A percentile compares a stretch with the other conserved stretches of the same genome.
phyloP scores from a whole-genome alignment of 30 jellyfish, hydroid and myxozoan species.

The Morbakka virulenta region DNA sequence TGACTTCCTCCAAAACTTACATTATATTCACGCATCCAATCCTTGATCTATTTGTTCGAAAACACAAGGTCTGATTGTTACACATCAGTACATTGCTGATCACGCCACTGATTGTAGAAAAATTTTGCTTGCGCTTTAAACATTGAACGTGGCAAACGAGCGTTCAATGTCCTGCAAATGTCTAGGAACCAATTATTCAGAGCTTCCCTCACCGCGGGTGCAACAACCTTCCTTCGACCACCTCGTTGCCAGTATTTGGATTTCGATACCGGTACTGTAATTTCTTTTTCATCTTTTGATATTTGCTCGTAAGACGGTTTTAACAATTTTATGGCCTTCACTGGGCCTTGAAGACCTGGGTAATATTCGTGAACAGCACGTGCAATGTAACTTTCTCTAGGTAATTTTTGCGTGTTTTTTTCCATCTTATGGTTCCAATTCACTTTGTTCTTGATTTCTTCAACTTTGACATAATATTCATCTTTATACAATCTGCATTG shows the following conservation, averaged over 20 bases:
- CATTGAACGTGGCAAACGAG: too few relatives aligned
- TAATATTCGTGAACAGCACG: conserved; percentile 46
- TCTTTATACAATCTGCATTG: neutral
- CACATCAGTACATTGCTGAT: too few relatives aligned
- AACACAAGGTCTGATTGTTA: too few relatives aligned
- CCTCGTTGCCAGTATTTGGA: too few relatives aligned
- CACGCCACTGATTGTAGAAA: too few relatives aligned
- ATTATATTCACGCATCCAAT: too few relatives aligned
- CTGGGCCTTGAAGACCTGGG: conserved; percentile 18
- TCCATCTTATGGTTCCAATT: conserved; percentile 22
- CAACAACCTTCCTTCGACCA: conserved; percentile 48
- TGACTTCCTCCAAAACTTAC: too few relatives aligned
- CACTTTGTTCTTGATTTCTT: conserved; percentile 1
- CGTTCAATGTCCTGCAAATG: conserved; percentile 28
- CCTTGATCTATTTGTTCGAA: too few relatives aligned
- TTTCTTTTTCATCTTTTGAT: conserved; percentile 1
- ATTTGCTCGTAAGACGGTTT: conserved; percentile 7
- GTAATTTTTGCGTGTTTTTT: conserved; percentile 15
- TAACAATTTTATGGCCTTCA: conserved; percentile 28
- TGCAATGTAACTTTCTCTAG: conserved; percentile 39
- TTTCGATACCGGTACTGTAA: too few relatives aligned
- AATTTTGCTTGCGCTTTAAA: too few relatives aligned
- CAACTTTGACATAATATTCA: conserved; percentile 33
- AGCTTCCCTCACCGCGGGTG: conserved; percentile 46
- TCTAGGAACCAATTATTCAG: conserved; percentile 37